Conservation (phyloP, 2,888 invertebrate species). For the Trisateles emortualis region DNA sequence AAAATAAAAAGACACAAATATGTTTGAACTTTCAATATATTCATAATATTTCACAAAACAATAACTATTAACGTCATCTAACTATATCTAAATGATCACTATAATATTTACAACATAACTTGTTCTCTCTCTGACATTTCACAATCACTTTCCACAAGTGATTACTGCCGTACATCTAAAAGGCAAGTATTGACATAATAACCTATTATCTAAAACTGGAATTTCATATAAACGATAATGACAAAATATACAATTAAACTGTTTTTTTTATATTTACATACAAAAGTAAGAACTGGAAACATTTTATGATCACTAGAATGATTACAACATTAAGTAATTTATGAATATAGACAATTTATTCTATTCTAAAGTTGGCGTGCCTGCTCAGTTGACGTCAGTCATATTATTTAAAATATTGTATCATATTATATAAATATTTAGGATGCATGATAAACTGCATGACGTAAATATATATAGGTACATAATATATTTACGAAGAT, state of each 20-base stretch:
- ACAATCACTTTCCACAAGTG: conserved; percentile 4
- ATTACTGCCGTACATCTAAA: conserved; percentile 26
- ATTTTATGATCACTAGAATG: neutral
- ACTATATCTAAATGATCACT: conserved; percentile 66
- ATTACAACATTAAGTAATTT: conserved; percentile 2
- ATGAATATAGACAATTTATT: neutral
- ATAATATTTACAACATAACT: conserved; percentile 75
- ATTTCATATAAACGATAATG: conserved; percentile 37
- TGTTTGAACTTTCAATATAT: conserved; percentile 83
- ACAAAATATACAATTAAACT: conserved; percentile 71
- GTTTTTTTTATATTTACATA: conserved; percentile 59
- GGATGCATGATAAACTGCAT: too few relatives aligned
- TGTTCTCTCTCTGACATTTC: conserved; percentile 24
- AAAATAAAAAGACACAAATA: conserved; percentile 53
- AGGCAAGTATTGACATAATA: conserved; percentile 32
- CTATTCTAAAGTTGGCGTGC: neutral
- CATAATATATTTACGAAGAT: too few relatives aligned
- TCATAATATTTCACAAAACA: conserved; percentile 83
- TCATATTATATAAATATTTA: too few relatives aligned
- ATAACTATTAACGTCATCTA: conserved; percentile 77
- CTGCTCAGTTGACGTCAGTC: too few relatives aligned
- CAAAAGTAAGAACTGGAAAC: conserved; percentile 41
- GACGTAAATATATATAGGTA: too few relatives aligned
- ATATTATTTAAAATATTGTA: too few relatives aligned
- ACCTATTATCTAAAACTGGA: conserved; percentile 34